phyloP scores from a whole-genome alignment of 2,113 vertebrate species.

The Coregonus clupeaformis region DNA sequence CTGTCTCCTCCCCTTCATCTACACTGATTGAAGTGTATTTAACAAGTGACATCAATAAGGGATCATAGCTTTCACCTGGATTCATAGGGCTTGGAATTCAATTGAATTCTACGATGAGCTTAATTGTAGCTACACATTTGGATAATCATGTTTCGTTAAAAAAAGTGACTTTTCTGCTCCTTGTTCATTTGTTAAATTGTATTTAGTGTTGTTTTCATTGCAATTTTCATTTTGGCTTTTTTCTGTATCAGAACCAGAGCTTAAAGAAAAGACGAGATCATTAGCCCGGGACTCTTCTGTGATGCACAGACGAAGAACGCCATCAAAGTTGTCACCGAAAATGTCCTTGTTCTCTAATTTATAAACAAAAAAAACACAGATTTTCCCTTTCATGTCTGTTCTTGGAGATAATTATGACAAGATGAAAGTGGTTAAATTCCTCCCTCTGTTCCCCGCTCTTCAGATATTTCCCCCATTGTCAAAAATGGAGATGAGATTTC shows the following conservation, averaged over 20 bases:
- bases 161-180: conserved; percentile 65
- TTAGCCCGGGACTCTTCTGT: conserved; percentile 66
- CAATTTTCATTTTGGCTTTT: conserved; percentile 63
- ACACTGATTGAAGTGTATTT: too few relatives aligned
- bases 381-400: conserved; percentile 73
- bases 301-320: conserved; percentile 68
- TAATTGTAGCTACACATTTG: conserved; percentile 22
- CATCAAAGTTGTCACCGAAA: conserved; percentile 74
- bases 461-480: conserved; percentile 42
- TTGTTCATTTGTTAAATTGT: conserved; percentile 65
- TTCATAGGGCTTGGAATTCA: background rate
- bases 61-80: too few relatives aligned
- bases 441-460: conserved; percentile 75
- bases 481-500: conserved; percentile 74
- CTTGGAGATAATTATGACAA: conserved; percentile 79
- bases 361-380: conserved; percentile 76
- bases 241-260: conserved; percentile 24
- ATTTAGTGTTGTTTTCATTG: conserved; percentile 71
- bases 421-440: conserved; percentile 78
- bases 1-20: too few relatives aligned
- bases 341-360: conserved; percentile 76
- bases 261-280: conserved; percentile 69
- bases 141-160: conserved; percentile 48
- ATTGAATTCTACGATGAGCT: conserved; percentile 35
- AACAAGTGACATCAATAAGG: too few relatives aligned